Base-by-base conservation (phyloP, 1,140 invertebrate genomes). In the Drosophila elegans region DNA sequence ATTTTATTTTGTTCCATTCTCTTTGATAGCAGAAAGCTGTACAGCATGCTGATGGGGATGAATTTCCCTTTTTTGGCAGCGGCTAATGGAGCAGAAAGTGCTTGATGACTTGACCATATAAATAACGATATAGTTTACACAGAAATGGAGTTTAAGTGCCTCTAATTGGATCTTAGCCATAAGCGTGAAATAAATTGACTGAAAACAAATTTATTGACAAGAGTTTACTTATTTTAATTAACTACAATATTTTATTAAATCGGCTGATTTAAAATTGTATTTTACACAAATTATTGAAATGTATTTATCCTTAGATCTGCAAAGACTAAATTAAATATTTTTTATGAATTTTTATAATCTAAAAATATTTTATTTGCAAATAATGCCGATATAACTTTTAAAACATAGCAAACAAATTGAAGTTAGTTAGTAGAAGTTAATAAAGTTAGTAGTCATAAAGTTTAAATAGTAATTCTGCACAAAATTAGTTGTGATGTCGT, bases 11-110 rank as follows among this genome's bases (percentile, higher is more conserved):
- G 16, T 63, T 25, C 63, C 38, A 36, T 48, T 56, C 49, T 52
- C 16, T 69, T 49, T 44, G 55, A 45, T 53, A 91, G 90, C 78
- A 85, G 81, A 64, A 79, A 88, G 44, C 79, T 91, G 44, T 82
- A 88, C 51, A 74, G 80, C 69, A 88, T 90, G 83, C 63, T 91
- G 52, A 72, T 79, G 64, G 83, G 85, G 25, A 74, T 89, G 74
- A 74, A 77, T 60, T 74, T 78, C n/a, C 76, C 86, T 21, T 81
- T 81, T 68, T 74, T 83, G n/a, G 66, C 52, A 41, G 51, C 57
- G n/a, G 62, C 66, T 4, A 69, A 67, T 45, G 49, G 38, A 3
- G 25, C 51, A 9, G 64, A 71, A 36, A 69, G 27, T 36, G 29
- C 29, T 21, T 57, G 67, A 57, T 71, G 52, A 57, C 53, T 38